Percentiles rank a stretch among this genome's conserved stretches.
These are phyloP conservation scores for Leucoraja ocellata DNA, from an alignment of 2,797 vertebrate genomes.

Conservation along the genomic window DNA sequence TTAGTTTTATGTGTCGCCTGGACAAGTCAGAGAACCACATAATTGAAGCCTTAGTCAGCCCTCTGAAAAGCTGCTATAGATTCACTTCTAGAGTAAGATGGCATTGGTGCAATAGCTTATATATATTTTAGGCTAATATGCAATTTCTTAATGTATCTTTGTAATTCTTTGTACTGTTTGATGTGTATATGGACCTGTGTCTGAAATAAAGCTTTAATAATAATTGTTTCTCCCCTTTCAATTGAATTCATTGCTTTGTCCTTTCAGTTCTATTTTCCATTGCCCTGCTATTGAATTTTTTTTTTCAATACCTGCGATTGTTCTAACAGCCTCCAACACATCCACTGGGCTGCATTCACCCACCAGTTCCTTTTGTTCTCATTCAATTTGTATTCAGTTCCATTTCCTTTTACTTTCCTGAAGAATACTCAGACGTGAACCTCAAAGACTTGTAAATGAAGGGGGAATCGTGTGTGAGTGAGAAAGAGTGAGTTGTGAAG, in stretches of 20 bases:
- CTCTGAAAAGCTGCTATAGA: too few species aligned
- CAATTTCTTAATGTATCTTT: too few species aligned
- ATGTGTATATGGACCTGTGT: too few species aligned
- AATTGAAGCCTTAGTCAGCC: too few species aligned
- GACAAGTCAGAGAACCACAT: too few species aligned
- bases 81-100: too few species aligned
- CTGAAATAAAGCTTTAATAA: too few species aligned
- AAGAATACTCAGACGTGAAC: background rate
- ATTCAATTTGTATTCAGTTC: slow-evolving; percentile 31
- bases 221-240: background rate
- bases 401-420: background rate
- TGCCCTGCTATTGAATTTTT: background rate
- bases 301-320: background rate
- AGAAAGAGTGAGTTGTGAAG: slow-evolving; percentile 8
- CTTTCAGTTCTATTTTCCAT: background rate
- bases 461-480: background rate
- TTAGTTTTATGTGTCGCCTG: too few species aligned
- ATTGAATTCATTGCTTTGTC: slow-evolving; percentile 6
- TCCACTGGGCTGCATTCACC: background rate
- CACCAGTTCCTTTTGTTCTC: background rate
- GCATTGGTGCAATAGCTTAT: too few species aligned
- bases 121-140: too few species aligned
- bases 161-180: too few species aligned
- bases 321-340: background rate
- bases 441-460: slow-evolving; percentile 19